Base-by-base conservation (phyloP, 1,140 invertebrate species). In the Hycleus phaleratus region DNA sequence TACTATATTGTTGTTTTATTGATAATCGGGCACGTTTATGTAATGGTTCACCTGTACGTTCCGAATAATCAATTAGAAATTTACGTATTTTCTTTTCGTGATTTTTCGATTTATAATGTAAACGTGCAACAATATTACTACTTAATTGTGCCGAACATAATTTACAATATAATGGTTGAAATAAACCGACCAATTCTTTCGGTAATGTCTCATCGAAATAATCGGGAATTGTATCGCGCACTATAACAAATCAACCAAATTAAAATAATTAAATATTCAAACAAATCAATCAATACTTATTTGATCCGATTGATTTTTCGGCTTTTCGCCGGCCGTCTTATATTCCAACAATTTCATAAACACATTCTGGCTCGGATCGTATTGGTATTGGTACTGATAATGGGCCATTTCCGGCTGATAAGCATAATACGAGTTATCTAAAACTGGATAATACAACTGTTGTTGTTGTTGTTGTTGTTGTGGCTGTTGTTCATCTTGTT, bases 31-130 rank as follows among this genome's bases (percentile, higher is more conserved):
- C 68, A 46, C 62, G 61, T 49, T 66, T 63, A 68, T 63, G 47
- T 64, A 74, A 51, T 59, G 75, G 32, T 67, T 65, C 18, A 49
- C 68, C 51, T 61, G 74, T 64, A 57, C 58, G 62, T 64, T 60
- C 51, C 56, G 64, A 11, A 68, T 74, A 48, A 46, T 68, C 70
- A 3, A 70, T 63, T 38, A 78, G 57, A 68, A 70, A 78, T 26
- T 68, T 72, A 46, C 68, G 66, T 10, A 78, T 70, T 46, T 75
- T 74, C 39, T 75, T 75, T 51, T 76, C 73, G 56, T 78, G 76
- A 18, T 71, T 69, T 54, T 76, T 77, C 0, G 76, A 76, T 52
- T 74, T 69, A 53, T 78, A 78, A 49, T 78, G 76, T 43, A 75
- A 62, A 53, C 73, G 73, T 3, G 76, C 75, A 24, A 68, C 71